Evolutionary conservation across 1,140 invertebrate genomes (phyloP).

Genomic region (Ganaspis sp.): DNA sequence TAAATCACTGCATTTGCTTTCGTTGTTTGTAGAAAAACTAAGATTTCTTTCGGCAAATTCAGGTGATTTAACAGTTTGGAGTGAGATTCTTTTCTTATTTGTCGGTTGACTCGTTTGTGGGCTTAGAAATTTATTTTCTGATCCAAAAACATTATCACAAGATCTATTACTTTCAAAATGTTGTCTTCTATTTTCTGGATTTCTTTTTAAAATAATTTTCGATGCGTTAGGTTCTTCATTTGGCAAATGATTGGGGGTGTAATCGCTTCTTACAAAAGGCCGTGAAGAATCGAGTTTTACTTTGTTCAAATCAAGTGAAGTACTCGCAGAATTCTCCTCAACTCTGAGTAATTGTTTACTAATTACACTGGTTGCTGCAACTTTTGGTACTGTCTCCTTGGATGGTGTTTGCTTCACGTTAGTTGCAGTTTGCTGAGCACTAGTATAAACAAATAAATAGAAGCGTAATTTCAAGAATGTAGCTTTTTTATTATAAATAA

Average conservation of each 20-base stretch:
- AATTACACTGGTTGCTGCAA: neutral
- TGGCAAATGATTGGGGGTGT: neutral
- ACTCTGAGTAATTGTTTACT: neutral
- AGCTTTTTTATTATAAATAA: neutral
- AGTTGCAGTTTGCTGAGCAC: conserved; percentile 45
- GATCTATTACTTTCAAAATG: neutral
- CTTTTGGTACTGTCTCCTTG: conserved; percentile 28
- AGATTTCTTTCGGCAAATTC: conserved; percentile 42
- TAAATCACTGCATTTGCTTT: neutral
- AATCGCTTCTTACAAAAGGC: neutral
- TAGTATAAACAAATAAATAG: conserved; percentile 41
- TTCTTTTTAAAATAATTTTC: conserved; percentile 26
- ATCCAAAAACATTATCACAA: neutral
- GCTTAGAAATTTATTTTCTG: neutral
- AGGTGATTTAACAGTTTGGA: conserved; percentile 32
- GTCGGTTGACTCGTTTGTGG: conserved; percentile 49
- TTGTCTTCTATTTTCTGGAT: neutral
- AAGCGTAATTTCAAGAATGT: conserved; percentile 4
- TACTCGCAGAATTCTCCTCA: neutral
- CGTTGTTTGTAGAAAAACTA: conserved; percentile 38
- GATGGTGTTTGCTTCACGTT: conserved; percentile 40
- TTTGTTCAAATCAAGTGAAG: conserved; percentile 1
- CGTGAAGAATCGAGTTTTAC: neutral
- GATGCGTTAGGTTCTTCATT: conserved; percentile 12
- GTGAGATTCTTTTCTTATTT: conserved; percentile 39